Conservation (phyloP, 1,140 invertebrate genomes). For the Reticulitermes speratus region DNA sequence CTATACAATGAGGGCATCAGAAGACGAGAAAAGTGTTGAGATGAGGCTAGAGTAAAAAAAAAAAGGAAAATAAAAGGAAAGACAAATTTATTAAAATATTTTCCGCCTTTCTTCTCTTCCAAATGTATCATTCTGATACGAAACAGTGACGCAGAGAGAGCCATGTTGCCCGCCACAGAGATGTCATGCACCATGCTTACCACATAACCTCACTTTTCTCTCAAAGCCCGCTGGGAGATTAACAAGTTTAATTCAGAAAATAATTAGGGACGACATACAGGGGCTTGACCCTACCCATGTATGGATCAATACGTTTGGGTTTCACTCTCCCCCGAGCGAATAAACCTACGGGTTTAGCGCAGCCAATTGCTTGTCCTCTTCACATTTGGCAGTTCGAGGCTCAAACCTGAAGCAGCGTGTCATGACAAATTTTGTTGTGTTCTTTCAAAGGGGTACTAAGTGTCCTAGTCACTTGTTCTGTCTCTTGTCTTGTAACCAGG, state of each 20-base stretch:
- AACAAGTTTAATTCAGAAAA: constrained; percentile 4
- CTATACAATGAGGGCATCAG: neutral
- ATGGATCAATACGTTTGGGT: neutral
- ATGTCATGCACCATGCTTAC: neutral
- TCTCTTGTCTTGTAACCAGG: too few relatives aligned
- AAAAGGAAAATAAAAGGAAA: neutral
- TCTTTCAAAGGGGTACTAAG: too few relatives aligned
- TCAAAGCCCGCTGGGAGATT: neutral
- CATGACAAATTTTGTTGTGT: too few relatives aligned
- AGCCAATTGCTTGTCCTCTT: too few relatives aligned
- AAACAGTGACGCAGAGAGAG: neutral
- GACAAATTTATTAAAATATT: neutral
- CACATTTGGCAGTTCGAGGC: too few relatives aligned
- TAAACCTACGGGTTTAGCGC: too few relatives aligned
- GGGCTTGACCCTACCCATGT: neutral
- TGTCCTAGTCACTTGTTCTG: too few relatives aligned
- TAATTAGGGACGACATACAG: neutral
- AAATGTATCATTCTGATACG: neutral
- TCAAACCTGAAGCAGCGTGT: too few relatives aligned
- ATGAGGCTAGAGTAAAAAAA: neutral
- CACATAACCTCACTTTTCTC: constrained; percentile 3
- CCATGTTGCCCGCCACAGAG: neutral
- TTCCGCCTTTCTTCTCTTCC: neutral
- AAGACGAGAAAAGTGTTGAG: neutral
- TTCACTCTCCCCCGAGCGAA: too few relatives aligned